Conservation (phyloP, 2,797 vertebrate species). For the Platyrinchus mystaceus region DNA sequence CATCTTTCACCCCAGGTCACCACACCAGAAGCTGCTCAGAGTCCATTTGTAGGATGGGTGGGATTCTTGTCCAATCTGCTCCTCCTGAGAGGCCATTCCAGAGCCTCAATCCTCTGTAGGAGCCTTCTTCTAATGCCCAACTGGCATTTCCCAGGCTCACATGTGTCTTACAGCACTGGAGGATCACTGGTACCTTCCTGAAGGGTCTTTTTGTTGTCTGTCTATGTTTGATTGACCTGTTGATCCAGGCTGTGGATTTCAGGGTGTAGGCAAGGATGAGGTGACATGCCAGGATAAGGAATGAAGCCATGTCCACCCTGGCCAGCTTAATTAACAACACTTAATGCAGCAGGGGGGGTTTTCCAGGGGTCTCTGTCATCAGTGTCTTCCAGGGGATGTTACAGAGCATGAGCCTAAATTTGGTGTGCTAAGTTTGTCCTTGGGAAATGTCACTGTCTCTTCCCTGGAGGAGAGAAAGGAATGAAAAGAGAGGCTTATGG, state of each 20-base stretch:
- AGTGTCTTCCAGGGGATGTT: neutral
- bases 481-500: neutral
- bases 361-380: neutral
- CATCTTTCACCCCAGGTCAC: neutral
- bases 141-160: neutral
- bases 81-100: neutral
- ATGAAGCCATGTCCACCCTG: neutral
- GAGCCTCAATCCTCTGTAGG: neutral
- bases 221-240: neutral
- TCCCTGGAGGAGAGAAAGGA: neutral
- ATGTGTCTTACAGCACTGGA: rapidly evolving
- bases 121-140: neutral
- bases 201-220: neutral
- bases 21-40: neutral
- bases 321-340: neutral
- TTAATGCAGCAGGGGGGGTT: neutral
- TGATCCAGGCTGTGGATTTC: neutral
- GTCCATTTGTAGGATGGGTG: neutral
- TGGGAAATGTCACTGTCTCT: neutral
- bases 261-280: neutral
- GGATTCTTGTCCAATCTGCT: neutral
- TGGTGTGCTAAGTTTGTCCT: neutral
- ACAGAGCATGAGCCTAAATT: neutral
- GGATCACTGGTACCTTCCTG: neutral
- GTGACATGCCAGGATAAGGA: neutral